These are phyloP conservation scores for Monomorium pharaonis DNA, from an alignment of 1,140 invertebrate genomes.

Conservation along the genomic window DNA sequence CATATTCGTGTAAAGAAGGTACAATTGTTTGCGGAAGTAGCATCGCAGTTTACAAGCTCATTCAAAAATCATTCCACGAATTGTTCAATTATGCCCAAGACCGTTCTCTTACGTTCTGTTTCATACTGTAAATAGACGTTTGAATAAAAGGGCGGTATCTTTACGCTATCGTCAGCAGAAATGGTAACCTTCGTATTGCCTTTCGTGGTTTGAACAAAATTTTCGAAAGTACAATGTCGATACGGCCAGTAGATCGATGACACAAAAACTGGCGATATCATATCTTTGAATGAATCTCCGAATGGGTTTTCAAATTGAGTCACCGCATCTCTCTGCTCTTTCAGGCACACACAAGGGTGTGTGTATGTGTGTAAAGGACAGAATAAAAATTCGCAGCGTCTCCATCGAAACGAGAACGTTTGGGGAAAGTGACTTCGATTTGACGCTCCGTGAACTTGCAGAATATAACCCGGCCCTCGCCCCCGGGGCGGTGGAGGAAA, in stretches of 20 bases:
- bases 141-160: background rate
- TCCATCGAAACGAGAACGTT: slow-evolving; percentile 28
- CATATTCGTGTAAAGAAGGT: background rate
- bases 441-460: slow-evolving; percentile 52
- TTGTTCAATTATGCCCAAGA: background rate
- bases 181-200: background rate
- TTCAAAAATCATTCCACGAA: background rate
- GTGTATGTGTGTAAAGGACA: background rate
- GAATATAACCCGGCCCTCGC: slow-evolving; percentile 37
- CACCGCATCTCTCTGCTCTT: slow-evolving; percentile 8
- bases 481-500: background rate
- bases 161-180: background rate
- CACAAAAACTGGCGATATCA: background rate
- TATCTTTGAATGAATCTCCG: background rate
- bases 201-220: background rate
- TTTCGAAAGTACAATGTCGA: slow-evolving; percentile 5
- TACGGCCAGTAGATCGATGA: background rate
- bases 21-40: background rate
- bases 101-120: too few species aligned
- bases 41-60: background rate
- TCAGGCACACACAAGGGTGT: background rate
- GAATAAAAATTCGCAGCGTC: slow-evolving; percentile 34
- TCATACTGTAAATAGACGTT: background rate
- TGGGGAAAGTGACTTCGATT: slow-evolving; percentile 55
- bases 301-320: background rate